phyloP scores from a whole-genome alignment of 2,797 vertebrate genomes.

The Micrastur ruficollis region DNA sequence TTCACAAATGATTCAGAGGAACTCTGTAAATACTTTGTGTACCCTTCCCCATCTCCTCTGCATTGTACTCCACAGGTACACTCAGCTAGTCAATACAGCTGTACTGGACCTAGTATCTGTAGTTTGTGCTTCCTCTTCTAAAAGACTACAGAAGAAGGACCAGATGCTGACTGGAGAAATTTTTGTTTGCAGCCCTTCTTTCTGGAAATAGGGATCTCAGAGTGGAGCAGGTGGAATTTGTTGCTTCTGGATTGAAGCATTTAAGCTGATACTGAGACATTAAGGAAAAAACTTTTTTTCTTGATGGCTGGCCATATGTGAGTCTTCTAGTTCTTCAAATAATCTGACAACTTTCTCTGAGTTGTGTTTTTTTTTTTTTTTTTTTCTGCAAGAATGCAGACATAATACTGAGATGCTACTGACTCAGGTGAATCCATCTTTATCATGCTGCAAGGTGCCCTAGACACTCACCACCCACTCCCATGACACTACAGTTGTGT shows the following conservation, averaged over 20 bases:
- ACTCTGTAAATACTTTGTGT: background rate
- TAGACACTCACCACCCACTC: background rate
- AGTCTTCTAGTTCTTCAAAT: background rate
- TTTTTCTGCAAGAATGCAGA: background rate
- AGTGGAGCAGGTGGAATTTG: background rate
- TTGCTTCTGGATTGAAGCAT: background rate
- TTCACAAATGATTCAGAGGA: background rate
- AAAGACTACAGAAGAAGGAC: background rate
- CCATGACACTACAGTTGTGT: background rate
- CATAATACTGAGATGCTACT: background rate
- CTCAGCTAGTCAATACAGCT: background rate
- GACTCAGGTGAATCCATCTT: background rate
- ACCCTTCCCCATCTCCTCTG: background rate
- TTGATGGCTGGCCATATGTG: background rate
- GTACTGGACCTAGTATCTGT: too few relatives aligned
- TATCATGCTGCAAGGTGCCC: background rate
- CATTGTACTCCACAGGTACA: background rate
- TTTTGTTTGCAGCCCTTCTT: background rate
- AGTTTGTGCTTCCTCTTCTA: background rate
- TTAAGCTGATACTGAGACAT: background rate
- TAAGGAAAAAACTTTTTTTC: background rate
- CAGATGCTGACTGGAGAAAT: background rate
- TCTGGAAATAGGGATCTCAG: background rate
- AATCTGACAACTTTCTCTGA: background rate
- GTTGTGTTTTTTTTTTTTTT: background rate